Base-by-base conservation (phyloP, 2,888 invertebrate species). In the Nasonia oneida region DNA sequence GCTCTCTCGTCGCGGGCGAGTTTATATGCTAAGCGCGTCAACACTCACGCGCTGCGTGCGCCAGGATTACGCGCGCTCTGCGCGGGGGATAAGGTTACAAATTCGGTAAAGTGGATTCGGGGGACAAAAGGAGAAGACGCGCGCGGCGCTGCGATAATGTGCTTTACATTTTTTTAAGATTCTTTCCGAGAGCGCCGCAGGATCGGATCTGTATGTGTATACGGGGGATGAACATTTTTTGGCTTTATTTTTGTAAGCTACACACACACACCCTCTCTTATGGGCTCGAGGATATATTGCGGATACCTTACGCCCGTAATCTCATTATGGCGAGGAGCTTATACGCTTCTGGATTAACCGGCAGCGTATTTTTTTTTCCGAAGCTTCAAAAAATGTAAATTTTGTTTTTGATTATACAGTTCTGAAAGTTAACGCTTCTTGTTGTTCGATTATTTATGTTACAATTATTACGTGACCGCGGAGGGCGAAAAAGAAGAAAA, bases 21-120 rank as follows among this genome's bases (percentile, higher is more conserved):
- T 84, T 84, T 84, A 80, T 84, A 80, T 84, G 84, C 80, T 84
- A 80, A 84, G 81, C 76, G 76, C 77, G 73, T 85, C 81, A 81
- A 85, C 77, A 77, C 42, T 81, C 57, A n/a, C 81, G 61, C 39
- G 79, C 71, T 29, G 37, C 37, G 37, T 2, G 37, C 37, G 37
- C 0, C 42, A 8, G 57, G 83, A 39, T 71, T 77, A 83, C 37
- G 39, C n/a, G 3, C n/a, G 3, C 39, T 1, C 4, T 53, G 50
- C 18, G n/a, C 12, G 37, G 33, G 37, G 80, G 67, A 57, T 80
- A 75, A 76, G 67, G 75, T 84, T 85, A 71, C 85, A 73, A 85
- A 81, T 85, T 85, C 85, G 81, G 77, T 84, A 75, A 84, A 84
- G 67, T 76, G 81, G 71, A 85, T 84, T 70, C 75, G 50, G 23